Percentiles rank a stretch among this genome's conserved stretches.
phyloP scores from a whole-genome alignment of 1,140 invertebrate species.

The Drosophila trapezifrons region DNA sequence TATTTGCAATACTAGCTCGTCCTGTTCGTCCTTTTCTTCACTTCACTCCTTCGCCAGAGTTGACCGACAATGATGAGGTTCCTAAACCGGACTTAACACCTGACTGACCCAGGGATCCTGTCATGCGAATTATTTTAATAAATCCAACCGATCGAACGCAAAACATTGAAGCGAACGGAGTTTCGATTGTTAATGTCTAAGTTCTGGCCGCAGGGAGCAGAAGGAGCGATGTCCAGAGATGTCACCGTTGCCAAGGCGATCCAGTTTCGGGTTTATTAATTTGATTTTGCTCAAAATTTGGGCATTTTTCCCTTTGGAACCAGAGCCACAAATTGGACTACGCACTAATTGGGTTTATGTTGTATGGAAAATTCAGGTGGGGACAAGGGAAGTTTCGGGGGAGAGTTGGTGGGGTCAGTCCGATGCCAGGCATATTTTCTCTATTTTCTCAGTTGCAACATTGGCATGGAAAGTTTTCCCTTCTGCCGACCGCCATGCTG shows the following conservation, averaged over 20 bases:
- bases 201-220: slow-evolving; percentile 35
- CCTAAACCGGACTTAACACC: slow-evolving; percentile 27
- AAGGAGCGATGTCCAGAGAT: neutral
- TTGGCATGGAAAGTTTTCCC: slow-evolving; percentile 57
- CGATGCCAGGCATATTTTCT: slow-evolving; percentile 37
- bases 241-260: slow-evolving; percentile 40
- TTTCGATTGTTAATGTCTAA: slow-evolving; percentile 59
- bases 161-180: slow-evolving; percentile 24
- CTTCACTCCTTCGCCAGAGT: neutral
- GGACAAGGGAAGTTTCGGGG: too few species aligned
- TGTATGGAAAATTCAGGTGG: slow-evolving; percentile 9
- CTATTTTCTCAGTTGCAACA: slow-evolving; percentile 38
- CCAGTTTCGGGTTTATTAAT: slow-evolving; percentile 59
- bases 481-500: slow-evolving; percentile 40
- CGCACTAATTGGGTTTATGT: slow-evolving; percentile 63
- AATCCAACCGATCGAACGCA: slow-evolving; percentile 11
- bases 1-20: neutral
- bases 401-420: slow-evolving; percentile 7
- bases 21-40: too few species aligned
- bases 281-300: slow-evolving; percentile 33
- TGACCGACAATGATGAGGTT: slow-evolving; percentile 13
- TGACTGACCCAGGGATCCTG: slow-evolving; percentile 18
- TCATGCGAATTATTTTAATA: slow-evolving; percentile 72
- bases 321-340: slow-evolving; percentile 57
- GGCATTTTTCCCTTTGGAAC: slow-evolving; percentile 18